Evolutionary conservation across 2,797 vertebrate species (phyloP).

Genomic region (Sciurus vulgaris): DNA sequence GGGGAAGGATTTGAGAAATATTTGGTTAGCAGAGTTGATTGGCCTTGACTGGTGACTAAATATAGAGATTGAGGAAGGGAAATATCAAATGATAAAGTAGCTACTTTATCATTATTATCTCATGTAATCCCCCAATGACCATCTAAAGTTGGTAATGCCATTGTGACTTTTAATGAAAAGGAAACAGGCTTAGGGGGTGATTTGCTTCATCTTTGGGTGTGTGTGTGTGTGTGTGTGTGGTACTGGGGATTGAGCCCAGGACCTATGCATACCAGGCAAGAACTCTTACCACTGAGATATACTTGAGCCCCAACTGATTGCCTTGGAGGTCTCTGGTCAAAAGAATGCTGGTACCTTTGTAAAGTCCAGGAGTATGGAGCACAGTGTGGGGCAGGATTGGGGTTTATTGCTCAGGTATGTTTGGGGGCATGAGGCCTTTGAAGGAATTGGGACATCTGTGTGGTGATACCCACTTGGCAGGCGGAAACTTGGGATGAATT

Average conservation of each 20-base stretch:
- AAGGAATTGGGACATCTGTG: neutral
- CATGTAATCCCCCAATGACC: neutral
- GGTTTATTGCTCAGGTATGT: neutral
- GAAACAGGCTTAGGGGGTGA: neutral
- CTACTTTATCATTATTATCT: neutral
- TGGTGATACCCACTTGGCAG: neutral
- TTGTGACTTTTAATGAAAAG: neutral
- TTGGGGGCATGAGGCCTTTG: conserved; percentile 15
- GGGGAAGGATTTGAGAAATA: conserved; percentile 28
- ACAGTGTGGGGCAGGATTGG: neutral
- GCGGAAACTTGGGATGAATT: neutral
- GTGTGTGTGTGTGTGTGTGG: neutral
- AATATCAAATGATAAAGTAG: neutral
- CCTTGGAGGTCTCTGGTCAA: neutral
- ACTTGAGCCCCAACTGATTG: neutral
- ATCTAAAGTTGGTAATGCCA: neutral
- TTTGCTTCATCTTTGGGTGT: neutral
- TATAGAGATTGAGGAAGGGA: neutral
- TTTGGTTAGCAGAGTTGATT: conserved; percentile 40
- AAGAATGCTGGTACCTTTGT: neutral
- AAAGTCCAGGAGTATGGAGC: neutral
- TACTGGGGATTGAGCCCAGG: neutral
- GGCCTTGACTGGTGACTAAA: neutral
- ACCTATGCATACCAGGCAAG: neutral
- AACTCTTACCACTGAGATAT: neutral